A percentile compares a stretch with the other conserved stretches of the same genome.
phyloP scores from a whole-genome alignment of 2,888 invertebrate genomes.

The Thelaira solivaga region DNA sequence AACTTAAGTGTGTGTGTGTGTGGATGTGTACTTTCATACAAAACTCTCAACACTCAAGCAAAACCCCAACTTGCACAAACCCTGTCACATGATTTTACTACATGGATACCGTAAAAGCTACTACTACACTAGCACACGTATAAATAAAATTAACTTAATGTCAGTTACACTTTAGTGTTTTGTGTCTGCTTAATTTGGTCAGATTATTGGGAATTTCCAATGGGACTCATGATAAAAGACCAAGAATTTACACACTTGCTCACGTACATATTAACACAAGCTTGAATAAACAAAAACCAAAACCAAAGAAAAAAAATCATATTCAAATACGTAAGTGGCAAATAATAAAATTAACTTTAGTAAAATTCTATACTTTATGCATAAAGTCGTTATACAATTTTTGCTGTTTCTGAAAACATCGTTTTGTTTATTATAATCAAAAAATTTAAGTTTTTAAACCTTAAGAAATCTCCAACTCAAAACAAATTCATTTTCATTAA shows the following conservation, averaged over 20 bases:
- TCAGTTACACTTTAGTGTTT: constrained; percentile 75
- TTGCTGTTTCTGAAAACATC: too few relatives aligned
- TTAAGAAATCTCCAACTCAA: too few relatives aligned
- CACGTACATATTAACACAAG: background rate
- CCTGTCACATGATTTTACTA: background rate
- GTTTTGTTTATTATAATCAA: too few relatives aligned
- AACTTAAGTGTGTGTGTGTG: constrained; percentile 10
- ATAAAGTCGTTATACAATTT: constrained; percentile 12
- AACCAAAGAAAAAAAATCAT: background rate
- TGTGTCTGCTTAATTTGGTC: constrained; percentile 73
- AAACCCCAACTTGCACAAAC: constrained; percentile 14
- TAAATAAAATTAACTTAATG: constrained; percentile 73
- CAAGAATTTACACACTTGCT: background rate
- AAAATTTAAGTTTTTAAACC: too few relatives aligned
- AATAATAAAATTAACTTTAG: constrained; percentile 29
- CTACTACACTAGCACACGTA: constrained; percentile 64
- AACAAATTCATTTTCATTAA: too few relatives aligned
- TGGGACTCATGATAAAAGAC: constrained; percentile 64
- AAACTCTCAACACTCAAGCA: too few relatives aligned
- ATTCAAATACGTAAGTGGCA: background rate
- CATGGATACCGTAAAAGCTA: background rate
- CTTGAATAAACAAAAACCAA: background rate
- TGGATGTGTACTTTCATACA: too few relatives aligned
- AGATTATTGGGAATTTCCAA: constrained; percentile 74
- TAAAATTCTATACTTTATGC: background rate